Base-by-base conservation (phyloP, 1,140 invertebrate species). In the Brachionus calyciflorus region DNA sequence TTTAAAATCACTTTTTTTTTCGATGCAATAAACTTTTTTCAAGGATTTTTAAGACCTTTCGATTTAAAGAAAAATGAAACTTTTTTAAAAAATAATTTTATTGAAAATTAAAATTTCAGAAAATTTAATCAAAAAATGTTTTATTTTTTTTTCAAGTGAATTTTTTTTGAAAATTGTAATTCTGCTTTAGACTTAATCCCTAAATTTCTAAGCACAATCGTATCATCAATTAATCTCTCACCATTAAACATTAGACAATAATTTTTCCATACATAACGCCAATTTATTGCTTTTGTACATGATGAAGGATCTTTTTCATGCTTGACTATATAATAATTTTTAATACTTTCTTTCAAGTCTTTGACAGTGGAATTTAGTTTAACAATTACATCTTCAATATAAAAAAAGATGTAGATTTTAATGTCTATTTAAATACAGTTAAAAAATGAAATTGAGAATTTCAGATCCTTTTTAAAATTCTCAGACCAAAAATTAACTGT, bases 201-300 rank as follows among this genome's bases (percentile, higher is more conserved):
- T 12, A 51, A 51, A n/a, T 28, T 41, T 73, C 69, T 73, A 6
- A 73, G 17, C 17, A 51, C 69, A 17, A 19, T 49, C n/a, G 49
- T 55, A 26, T 73, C 17, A 41, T 73, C 46, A 21, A 51, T 40
- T n/a, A 73, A 37, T 49, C 14, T 73, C 30, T 51, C 24, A 7
- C 14, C 12, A 40, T 73, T n/a, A 51, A 73, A 73, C 12, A n/a
- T 55, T 12, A 73, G 28, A 24, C 69, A 49, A 55, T 73, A 73
- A 55, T 73, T 73, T 55, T 73, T 73, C 69, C 69, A 73, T 3
- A 73, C 21, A 40, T 73, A 55, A 21, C 17, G 26, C 69, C 69
- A 73, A 55, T 73, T 73, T 19, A 73, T 21, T 24, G 60, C 37
- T 44, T 65, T 65, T n/a, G 60, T 41, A 41, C 40, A 26, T 9